Percentiles rank a stretch among this genome's conserved stretches.
phyloP scores from a whole-genome alignment of 1,140 invertebrate species.

The Pseudomyrmex gracilis region DNA sequence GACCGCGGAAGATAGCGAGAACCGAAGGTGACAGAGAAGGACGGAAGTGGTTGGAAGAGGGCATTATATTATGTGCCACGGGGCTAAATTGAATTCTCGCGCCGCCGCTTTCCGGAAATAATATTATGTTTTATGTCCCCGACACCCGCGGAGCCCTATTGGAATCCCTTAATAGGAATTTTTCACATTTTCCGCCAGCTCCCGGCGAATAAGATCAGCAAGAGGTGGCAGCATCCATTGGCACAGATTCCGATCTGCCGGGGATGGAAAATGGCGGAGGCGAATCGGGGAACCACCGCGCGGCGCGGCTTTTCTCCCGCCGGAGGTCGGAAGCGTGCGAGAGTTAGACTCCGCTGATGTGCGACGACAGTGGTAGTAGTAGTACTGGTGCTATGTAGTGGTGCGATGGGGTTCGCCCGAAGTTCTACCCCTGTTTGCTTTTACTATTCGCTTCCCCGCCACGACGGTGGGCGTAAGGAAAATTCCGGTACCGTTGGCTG shows the following conservation, averaged over 20 bases:
- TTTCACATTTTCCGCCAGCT: slow-evolving; percentile 82
- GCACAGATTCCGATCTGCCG: slow-evolving; percentile 77
- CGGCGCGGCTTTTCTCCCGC: slow-evolving; percentile 18
- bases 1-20: slow-evolving; percentile 4
- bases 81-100: slow-evolving; percentile 82
- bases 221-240: slow-evolving; percentile 77
- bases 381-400: neutral
- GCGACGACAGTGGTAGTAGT: neutral
- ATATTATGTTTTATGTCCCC: slow-evolving; percentile 83
- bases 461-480: slow-evolving; percentile 67
- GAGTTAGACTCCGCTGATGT: neutral
- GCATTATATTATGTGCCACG: slow-evolving; percentile 78
- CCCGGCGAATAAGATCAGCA: slow-evolving; percentile 78
- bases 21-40: slow-evolving; percentile 38
- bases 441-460: slow-evolving; percentile 69
- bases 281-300: slow-evolving; percentile 22
- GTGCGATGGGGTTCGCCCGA: slow-evolving; percentile 35
- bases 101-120: slow-evolving; percentile 80
- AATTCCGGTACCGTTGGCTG: slow-evolving; percentile 66
- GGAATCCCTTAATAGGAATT: slow-evolving; percentile 83
- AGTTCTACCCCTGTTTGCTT: slow-evolving; percentile 71
- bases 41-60: slow-evolving; percentile 55
- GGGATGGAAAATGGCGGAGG: slow-evolving; percentile 67
- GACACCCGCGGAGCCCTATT: slow-evolving; percentile 77
- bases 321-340: slow-evolving; percentile 44